Base-by-base conservation (phyloP, 2,797 vertebrate genomes). In the Phylloscopus collybita region DNA sequence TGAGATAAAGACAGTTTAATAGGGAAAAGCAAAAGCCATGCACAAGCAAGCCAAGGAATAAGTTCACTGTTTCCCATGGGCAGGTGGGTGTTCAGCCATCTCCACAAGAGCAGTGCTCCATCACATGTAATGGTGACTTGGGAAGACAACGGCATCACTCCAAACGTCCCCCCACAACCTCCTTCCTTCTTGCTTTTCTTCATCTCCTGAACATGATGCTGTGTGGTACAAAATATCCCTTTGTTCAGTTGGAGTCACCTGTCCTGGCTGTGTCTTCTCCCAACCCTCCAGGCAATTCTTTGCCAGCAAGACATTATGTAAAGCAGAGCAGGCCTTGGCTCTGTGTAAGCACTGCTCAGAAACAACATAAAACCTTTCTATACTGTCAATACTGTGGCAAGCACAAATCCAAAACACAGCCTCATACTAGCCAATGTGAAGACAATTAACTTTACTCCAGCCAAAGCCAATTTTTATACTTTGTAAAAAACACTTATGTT, bases 91-190 rank as follows among this genome's bases (percentile, higher is more conserved):
- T 49, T 49, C 26, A 49, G 49, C 18, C 70, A 36, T 19, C 25
- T 56, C 40, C 70, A 44, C 10, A 7, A 32, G 7, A 61, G 34
- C 54, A 74, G 34, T 9, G 30, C 21, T 14, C 12, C 34, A 40
- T 23, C 34, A 61, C 4, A 4, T 1, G 0, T 7, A 40, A 49
- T 1, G 5, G 9, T 32, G 49, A 42, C 10, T 61, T 36, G 11
- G 22, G 42, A 61, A 81, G 40, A 70, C 9, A 82, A 69, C 0
- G 4, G 6, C 36, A 25, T 14, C 19, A 15, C 13, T 42, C 9
- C 49, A 50, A 62, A 69, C 3, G 4, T 10, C 5, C 4, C 22
- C 64, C 7, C 40, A 40, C 40, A 40, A 40, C n/a, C 27, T 56
- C 45, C 20, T 26, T 62, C 27, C 61, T 42, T 23, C 53, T 42